A percentile compares a stretch with the other conserved stretches of the same genome.
Conservation (phyloP, 92 coral and sea anemone genomes). For the Chrysogorgia sp. region DNA sequence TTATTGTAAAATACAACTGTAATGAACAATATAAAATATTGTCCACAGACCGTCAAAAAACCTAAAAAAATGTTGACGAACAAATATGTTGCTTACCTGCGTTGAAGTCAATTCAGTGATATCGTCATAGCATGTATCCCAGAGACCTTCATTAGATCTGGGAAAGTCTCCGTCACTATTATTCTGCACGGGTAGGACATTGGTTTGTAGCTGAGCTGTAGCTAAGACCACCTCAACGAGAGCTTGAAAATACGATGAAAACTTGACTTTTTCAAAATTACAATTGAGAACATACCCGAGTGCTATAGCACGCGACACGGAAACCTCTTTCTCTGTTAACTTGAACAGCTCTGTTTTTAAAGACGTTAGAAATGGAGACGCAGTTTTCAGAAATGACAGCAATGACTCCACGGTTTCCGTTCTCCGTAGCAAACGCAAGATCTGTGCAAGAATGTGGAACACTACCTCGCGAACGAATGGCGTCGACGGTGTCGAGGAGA, state of each 20-base stretch:
- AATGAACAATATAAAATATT: too few relatives aligned
- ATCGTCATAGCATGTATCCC: constrained; percentile 29
- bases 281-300: constrained; percentile 88
- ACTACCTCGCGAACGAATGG: constrained; percentile 66
- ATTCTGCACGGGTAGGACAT: not conserved
- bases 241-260: constrained; percentile 89
- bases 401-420: constrained; percentile 47
- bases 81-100: constrained; percentile 2
- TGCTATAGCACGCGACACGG: constrained; percentile 76
- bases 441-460: constrained; percentile 85
- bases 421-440: constrained; percentile 63
- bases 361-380: constrained; percentile 63
- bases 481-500: not conserved
- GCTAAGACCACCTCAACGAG: constrained; percentile 82
- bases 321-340: constrained; percentile 87
- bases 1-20: too few relatives aligned
- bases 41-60: not conserved
- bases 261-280: constrained; percentile 91
- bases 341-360: constrained; percentile 82
- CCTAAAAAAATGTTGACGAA: too few relatives aligned
- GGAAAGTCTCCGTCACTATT: constrained; percentile 1
- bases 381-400: constrained; percentile 45
- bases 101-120: not conserved
- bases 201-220: constrained; percentile 66
- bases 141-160: not conserved